Evolutionary conservation across 2,797 vertebrate genomes (phyloP).

Genomic region (Odontamblyopus rebecca): DNA sequence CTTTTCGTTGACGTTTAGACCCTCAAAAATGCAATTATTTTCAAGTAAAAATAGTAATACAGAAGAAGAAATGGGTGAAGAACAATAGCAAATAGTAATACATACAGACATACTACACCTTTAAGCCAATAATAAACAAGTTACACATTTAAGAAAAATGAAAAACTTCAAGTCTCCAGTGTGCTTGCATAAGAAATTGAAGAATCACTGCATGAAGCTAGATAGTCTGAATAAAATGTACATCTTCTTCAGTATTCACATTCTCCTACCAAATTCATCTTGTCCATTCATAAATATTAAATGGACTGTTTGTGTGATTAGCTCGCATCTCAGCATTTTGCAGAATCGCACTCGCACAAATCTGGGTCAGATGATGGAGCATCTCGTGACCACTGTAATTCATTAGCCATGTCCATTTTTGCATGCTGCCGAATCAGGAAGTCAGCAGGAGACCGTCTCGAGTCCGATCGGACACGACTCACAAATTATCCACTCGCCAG

Average conservation of each 20-base stretch:
- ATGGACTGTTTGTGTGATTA: not conserved
- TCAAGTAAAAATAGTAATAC: no score
- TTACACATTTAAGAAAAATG: not conserved
- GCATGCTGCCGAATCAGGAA: conserved; percentile 37
- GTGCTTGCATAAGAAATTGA: not conserved
- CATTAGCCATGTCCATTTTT: conserved; percentile 31
- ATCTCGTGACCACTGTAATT: conserved; percentile 38
- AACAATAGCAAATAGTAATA: no score
- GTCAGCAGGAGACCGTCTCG: conserved; percentile 60
- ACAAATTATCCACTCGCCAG: conserved; percentile 59
- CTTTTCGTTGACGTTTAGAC: no score
- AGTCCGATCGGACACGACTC: conserved; percentile 62
- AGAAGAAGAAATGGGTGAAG: no score
- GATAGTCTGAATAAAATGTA: not conserved
- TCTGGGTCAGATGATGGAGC: conserved; percentile 21
- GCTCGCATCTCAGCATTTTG: not conserved
- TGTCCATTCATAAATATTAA: not conserved
- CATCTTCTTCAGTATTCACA: not conserved
- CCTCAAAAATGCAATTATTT: no score
- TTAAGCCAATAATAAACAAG: not conserved
- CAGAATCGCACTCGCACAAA: not conserved
- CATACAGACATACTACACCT: not conserved
- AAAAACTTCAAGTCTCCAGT: not conserved
- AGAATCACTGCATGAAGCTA: not conserved
- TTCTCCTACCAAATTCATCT: not conserved